Percentiles rank a stretch among this genome's conserved stretches.
Conservation (phyloP, 2,888 invertebrate species). For the Drosophila paranaensis region DNA sequence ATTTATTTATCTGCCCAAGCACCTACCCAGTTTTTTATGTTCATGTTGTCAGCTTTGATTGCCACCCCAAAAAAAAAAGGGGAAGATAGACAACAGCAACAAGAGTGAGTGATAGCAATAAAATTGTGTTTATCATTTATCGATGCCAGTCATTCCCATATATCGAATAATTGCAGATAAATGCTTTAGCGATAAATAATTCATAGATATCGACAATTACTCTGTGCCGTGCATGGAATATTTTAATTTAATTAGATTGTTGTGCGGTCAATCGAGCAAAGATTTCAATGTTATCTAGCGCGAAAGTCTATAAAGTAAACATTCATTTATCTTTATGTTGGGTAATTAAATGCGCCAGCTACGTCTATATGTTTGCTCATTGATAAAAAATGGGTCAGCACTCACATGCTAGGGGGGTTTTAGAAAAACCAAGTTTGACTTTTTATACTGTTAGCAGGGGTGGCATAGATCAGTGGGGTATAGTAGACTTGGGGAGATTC, state of each 20-base stretch:
- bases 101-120: constrained; percentile 2
- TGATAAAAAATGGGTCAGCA: constrained; percentile 36
- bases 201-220: constrained; percentile 11
- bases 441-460: not conserved
- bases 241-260: constrained; percentile 42
- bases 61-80: not conserved
- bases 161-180: constrained; percentile 36
- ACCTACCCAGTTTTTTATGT: constrained; percentile 47
- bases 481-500: too few relatives aligned
- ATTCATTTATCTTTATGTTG: constrained; percentile 37
- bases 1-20: constrained; percentile 36
- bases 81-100: not conserved
- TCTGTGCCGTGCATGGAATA: constrained; percentile 12
- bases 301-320: constrained; percentile 20
- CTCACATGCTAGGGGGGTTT: not conserved
- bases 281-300: constrained; percentile 30
- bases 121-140: constrained; percentile 38
- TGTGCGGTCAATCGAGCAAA: constrained; percentile 28
- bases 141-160: constrained; percentile 10
- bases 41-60: constrained; percentile 46
- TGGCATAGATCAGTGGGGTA: too few relatives aligned
- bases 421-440: not conserved
- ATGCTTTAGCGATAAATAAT: constrained; percentile 19
- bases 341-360: constrained; percentile 30
- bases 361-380: constrained; percentile 23